Conservation (phyloP, 1,140 invertebrate genomes). For the Tribolium castaneum region DNA sequence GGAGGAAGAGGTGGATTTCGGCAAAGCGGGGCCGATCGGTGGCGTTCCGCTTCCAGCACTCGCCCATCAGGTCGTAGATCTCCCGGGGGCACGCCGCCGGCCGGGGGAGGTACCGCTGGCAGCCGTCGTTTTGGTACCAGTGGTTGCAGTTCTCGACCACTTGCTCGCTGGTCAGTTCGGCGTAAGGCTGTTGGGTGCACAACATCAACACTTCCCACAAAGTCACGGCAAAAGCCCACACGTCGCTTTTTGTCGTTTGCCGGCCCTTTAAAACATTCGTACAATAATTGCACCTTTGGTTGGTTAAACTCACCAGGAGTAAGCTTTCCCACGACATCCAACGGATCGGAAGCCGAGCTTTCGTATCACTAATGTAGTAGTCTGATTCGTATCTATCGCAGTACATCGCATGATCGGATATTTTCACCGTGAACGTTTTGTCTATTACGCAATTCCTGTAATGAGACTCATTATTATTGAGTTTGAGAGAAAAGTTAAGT, state of each 20-base stretch:
- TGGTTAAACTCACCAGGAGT: slow-evolving; percentile 72
- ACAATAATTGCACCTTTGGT: background rate
- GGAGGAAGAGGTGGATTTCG: slow-evolving; percentile 88
- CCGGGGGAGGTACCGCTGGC: slow-evolving; percentile 76
- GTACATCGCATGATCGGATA: slow-evolving; percentile 91
- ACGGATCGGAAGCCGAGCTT: slow-evolving; percentile 80
- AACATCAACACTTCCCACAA: slow-evolving; percentile 83
- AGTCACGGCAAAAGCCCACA: slow-evolving; percentile 84
- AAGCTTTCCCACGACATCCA: slow-evolving; percentile 90
- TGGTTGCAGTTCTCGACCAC: slow-evolving; percentile 80
- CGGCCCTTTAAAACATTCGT: slow-evolving; percentile 69
- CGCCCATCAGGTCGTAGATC: slow-evolving; percentile 89
- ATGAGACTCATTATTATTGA: too few relatives aligned
- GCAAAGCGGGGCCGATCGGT: slow-evolving; percentile 84
- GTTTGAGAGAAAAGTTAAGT: background rate
- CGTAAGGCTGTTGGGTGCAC: slow-evolving; percentile 78
- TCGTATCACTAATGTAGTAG: slow-evolving; percentile 86
- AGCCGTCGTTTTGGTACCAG: slow-evolving; percentile 69
- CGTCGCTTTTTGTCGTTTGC: slow-evolving; percentile 77
- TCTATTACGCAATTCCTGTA: slow-evolving; percentile 88
- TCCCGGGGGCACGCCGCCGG: slow-evolving; percentile 86
- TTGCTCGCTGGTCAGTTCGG: slow-evolving; percentile 80
- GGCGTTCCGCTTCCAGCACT: slow-evolving; percentile 89
- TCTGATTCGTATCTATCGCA: slow-evolving; percentile 84
- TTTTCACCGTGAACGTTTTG: slow-evolving; percentile 81